Evolutionary conservation across 2,113 vertebrate species (phyloP).

Genomic region (Gnathonemus longibarbis): DNA sequence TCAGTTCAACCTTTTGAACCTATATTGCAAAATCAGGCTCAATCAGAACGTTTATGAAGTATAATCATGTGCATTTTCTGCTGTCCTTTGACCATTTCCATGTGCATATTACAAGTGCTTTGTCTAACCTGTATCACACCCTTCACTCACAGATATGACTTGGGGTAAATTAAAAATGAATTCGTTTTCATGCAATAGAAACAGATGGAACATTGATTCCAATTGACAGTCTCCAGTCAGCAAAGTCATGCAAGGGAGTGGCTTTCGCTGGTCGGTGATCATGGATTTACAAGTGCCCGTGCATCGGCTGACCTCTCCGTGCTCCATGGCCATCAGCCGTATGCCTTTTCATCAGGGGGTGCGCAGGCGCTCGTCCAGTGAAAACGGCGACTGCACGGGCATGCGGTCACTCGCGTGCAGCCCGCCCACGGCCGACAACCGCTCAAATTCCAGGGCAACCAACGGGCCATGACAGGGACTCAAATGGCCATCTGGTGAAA

Average conservation of each 20-base stretch:
- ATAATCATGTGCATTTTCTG: background rate
- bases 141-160: constrained; percentile 8
- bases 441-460: background rate
- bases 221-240: constrained; percentile 18
- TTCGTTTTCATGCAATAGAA: background rate
- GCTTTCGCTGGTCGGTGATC: constrained; percentile 15
- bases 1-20: background rate
- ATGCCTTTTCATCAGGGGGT: background rate
- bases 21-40: background rate
- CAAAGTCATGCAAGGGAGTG: background rate
- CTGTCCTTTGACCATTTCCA: background rate
- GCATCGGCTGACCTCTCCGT: background rate
- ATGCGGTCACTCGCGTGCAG: background rate
- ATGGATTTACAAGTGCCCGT: background rate
- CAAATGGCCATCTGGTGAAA: background rate
- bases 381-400: background rate
- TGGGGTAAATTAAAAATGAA: constrained; percentile 18
- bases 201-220: constrained; percentile 30
- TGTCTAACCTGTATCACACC: background rate
- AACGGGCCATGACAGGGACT: background rate
- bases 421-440: background rate
- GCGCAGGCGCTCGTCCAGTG: background rate
- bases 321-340: background rate
- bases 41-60: background rate
- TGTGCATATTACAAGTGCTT: background rate